Base-by-base conservation (phyloP, 2,113 vertebrate species). In the Jacana jacana region DNA sequence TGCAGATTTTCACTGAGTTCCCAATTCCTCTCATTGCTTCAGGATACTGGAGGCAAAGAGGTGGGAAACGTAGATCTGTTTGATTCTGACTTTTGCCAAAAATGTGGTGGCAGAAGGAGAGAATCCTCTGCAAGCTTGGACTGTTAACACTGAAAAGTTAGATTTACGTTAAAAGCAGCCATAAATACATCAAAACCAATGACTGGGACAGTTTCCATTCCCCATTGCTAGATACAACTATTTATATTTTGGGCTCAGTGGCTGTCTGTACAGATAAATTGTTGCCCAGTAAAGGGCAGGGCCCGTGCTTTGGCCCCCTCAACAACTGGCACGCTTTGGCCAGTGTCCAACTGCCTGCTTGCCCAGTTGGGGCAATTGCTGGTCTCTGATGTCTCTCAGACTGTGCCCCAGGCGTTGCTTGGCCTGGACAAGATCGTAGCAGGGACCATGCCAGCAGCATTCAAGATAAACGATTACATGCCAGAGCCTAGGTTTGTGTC, bases 201-300 rank as follows among this genome's bases (percentile, higher is more conserved):
- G 92, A 70, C 80, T 60, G 8, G 88, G 72, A 58, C 69, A 86
- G 91, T 95, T 96, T 95, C 94, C 95, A 94, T 96, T 97, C 91
- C 91, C 91, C 81, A 95, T 92, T 93, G 44, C 72, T 91, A 86
- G 86, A 81, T 73, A 73, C 1, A 78, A 42, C 91, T 93, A 86
- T 88, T 95, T 93, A 48, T 97, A 95, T 91, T 92, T 91, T 81
- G 22, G 76, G 55, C 88, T 96, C 23, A 8, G 83, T 84, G 89
- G 52, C 77, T 86, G 64, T 46, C 86, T 89, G 72, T 63, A 24
- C 69, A 68, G 73, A 92, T 54, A 81, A 81, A 71, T 68, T 6
- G 18, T 46, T 64, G 55, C 55, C 77, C 83, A 44, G 30, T 24
- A 15, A 86, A 89, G 61, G 60, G 51, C 66, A 81, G 69, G 55